phyloP scores from a whole-genome alignment of 2,888 invertebrate genomes.

The Hirtodrosophila duncani region DNA sequence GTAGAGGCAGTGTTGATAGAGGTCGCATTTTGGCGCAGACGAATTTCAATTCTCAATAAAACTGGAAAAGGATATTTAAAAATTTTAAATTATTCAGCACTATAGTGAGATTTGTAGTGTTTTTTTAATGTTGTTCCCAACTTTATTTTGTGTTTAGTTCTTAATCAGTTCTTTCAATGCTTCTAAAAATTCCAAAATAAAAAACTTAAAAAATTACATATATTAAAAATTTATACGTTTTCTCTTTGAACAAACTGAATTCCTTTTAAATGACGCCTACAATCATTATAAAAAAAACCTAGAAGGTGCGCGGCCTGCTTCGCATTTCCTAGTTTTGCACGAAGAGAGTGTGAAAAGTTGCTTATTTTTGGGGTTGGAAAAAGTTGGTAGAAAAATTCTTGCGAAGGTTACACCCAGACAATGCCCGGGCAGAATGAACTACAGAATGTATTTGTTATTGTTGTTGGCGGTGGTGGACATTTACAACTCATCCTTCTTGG shows the following conservation, averaged over 20 bases:
- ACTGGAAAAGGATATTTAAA: no score
- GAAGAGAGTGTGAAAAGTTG: no score
- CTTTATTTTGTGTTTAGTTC: slow-evolving; percentile 67
- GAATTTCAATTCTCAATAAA: no score
- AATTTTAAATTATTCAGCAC: no score
- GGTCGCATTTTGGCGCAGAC: no score
- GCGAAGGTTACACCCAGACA: slow-evolving; percentile 28
- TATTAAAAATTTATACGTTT: slow-evolving; percentile 55
- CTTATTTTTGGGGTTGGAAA: no score
- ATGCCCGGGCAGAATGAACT: slow-evolving; percentile 62
- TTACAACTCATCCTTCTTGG: slow-evolving; percentile 79
- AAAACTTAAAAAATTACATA: slow-evolving; percentile 65
- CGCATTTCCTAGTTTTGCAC: no score
- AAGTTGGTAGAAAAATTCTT: slow-evolving; percentile 65
- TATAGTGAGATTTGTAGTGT: slow-evolving; percentile 8
- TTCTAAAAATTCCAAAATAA: slow-evolving; percentile 66
- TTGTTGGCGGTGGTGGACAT: slow-evolving; percentile 33
- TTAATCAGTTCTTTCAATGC: slow-evolving; percentile 77
- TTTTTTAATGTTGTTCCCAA: slow-evolving; percentile 72
- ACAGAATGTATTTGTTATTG: slow-evolving; percentile 59
- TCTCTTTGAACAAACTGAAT: slow-evolving; percentile 57
- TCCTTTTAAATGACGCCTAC: slow-evolving; percentile 26
- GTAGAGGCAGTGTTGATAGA: no score
- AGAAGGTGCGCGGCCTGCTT: slow-evolving; percentile 15
- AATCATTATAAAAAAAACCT: slow-evolving; percentile 5